Evolutionary conservation across 2,113 vertebrate species (phyloP), one percentile per base, ranked within the genome.

Genomic region (Cepphus grylle): DNA sequence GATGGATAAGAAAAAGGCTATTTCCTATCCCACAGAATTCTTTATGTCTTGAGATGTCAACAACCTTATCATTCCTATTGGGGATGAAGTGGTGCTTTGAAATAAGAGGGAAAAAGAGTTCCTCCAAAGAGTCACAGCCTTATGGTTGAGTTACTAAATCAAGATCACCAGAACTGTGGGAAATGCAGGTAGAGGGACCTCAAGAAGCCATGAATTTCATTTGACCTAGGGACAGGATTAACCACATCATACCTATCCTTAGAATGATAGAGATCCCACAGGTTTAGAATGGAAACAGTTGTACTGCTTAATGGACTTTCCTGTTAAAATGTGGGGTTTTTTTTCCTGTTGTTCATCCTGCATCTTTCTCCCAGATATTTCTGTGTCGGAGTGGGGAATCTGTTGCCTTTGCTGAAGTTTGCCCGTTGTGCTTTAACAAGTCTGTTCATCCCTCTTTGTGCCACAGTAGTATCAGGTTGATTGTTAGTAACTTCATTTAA

Each of bases 1-100:
- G 90, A 90, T 65, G 38, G 92, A 95, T 95, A 95, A 96, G 87
- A 18, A 90, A 88, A 79, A 87, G 70, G 82, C 63, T 81, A 29
- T 90, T 96, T 88, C 45, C 34, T 58, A 20, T 72, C 74, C 66
- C 36, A n/a, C 52, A 88, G 87, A 56, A 88, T 93, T 86, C 66
- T 88, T 88, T 77, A 12, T 79, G 53, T 80, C 82, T 59, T 65
- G 78, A 92, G 92, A 82, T 96, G 93, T 93, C 94, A 94, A 69
- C 73, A 90, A 21, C 74, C 70, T 96, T 94, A 91, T 96, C 78
- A 23, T 76, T 72, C 81, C 89, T 85, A 5, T 5, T 43, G 93
- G 77, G 89, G 29, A 56, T 89, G 69, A 63, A 84, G 73, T 66
- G 56, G 45, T 71, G 87, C 49, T 82, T 61, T 84, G 55, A 84